Evolutionary conservation across 2,113 vertebrate genomes (phyloP), one percentile per base, ranked within the genome.

Genomic region (Leptocoma aspasia): DNA sequence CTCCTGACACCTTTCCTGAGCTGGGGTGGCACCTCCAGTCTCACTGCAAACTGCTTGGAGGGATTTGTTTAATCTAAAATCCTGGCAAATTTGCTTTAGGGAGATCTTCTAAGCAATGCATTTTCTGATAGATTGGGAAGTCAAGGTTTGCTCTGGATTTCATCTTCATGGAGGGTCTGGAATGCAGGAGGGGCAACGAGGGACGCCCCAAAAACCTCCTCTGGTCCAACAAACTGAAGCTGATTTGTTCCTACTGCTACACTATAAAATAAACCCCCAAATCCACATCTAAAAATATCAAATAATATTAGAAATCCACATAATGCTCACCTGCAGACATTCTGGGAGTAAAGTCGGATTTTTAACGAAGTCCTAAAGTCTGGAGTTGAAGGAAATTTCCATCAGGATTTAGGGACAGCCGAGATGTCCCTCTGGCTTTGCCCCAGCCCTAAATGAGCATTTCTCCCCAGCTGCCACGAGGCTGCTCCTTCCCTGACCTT

Each of bases 271-370:
- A 57, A 86, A 5, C 2, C 18, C 21, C 3, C 4, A 66, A 57
- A 59, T 1, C 5, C 1, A 0, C 0, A 18, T 2, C 5, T 71
- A n/a, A 68, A 70, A 59, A 17, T 2, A 54, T 1, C 49, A 23
- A 49, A 42, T 11, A 27, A 22, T 6, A 17, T 4, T 2, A 16
- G 10, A 47, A 65, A 47, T 11, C 37, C 19, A 31, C 0, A 0
- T 2, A 33, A 6, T 2, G 4, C 50, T 28, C n/a, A 61, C 47
- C 42, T 19, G 47, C 10, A 66, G 80, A 33, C 14, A 11, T 21
- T 20, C 42, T n/a, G 22, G 27, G 30, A 72, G 44, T 6, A 6
- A 71, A 80, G 33, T 0, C 2, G 9, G n/a, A 27, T 22, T 52
- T 87, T 41, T 11, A 2, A 2, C 3, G 1, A 50, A 42, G 16